A percentile compares a stretch with the other conserved stretches of the same genome.
phyloP scores from a whole-genome alignment of 2,888 invertebrate species.

The Tetranychus truncatus region DNA sequence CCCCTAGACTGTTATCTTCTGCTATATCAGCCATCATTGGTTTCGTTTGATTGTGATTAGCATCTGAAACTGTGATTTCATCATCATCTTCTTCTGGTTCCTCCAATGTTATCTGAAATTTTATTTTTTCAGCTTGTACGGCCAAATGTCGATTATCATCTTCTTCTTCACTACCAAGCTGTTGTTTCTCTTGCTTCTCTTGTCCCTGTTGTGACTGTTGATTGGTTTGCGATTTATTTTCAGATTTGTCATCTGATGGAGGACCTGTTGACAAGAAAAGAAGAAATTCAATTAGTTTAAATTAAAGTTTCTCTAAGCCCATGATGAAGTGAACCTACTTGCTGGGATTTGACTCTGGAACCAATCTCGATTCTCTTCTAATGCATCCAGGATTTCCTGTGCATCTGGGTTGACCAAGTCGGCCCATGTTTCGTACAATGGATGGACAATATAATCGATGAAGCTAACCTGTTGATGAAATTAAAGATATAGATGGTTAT shows the following conservation, averaged over 20 bases:
- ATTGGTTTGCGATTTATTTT: background rate
- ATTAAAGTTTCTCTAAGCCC: background rate
- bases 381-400: conserved; percentile 86
- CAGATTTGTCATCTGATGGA: conserved; percentile 38
- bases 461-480: conserved; percentile 25
- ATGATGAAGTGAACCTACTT: conserved; percentile 27
- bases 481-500: background rate
- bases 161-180: conserved; percentile 9
- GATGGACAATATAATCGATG: conserved; percentile 90
- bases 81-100: conserved; percentile 46
- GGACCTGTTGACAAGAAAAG: background rate
- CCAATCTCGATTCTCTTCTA: conserved; percentile 96
- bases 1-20: background rate
- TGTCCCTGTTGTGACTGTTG: background rate
- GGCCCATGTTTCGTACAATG: conserved; percentile 99
- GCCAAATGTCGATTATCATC: conserved; percentile 34
- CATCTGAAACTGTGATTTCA: conserved; percentile 10
- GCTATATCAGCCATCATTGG: background rate
- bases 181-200: background rate
- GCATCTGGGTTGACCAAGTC: conserved; percentile 97
- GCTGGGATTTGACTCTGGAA: conserved; percentile 50
- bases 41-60: background rate
- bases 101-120: conserved; percentile 52
- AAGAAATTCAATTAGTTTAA: background rate
- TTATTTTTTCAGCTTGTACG: conserved; percentile 38